Percentiles rank a stretch among this genome's conserved stretches.
phyloP scores from a whole-genome alignment of 1,140 invertebrate genomes.

The Danaus plexippus region DNA sequence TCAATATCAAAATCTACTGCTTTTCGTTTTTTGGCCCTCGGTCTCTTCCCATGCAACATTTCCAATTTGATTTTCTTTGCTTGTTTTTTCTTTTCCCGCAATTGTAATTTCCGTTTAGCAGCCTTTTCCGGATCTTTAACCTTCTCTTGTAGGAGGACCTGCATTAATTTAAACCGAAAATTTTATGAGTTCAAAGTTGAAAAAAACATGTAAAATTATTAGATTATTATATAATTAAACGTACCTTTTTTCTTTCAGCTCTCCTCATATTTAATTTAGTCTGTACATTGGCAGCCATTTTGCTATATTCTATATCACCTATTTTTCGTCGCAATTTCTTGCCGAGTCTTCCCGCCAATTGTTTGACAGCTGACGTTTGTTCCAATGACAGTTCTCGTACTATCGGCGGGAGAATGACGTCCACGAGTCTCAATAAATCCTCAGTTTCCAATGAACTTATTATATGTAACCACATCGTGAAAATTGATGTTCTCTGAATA shows the following conservation, averaged over 20 bases:
- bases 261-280: conserved; percentile 74
- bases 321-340: conserved; percentile 56
- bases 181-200: not conserved
- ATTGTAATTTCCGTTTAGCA: conserved; percentile 82
- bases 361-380: conserved; percentile 34
- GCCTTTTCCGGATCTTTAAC: conserved; percentile 83
- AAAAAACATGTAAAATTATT: not conserved
- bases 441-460: conserved; percentile 38
- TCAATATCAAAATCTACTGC: conserved; percentile 60
- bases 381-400: conserved; percentile 56
- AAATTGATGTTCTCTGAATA: conserved; percentile 52
- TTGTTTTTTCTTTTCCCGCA: conserved; percentile 83
- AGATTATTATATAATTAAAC: conserved; percentile 4
- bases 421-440: conserved; percentile 34
- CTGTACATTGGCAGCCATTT: conserved; percentile 67
- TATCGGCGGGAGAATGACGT: conserved; percentile 50
- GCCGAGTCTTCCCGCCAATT: conserved; percentile 43
- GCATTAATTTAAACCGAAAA: conserved; percentile 4
- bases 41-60: conserved; percentile 53
- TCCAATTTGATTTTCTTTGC: conserved; percentile 80
- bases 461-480: conserved; percentile 54
- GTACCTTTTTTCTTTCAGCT: conserved; percentile 76
- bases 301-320: conserved; percentile 55
- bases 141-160: conserved; percentile 73
- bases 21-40: conserved; percentile 54